phyloP scores from a whole-genome alignment of 1,140 invertebrate genomes.

The Drosophila kanapiae region DNA sequence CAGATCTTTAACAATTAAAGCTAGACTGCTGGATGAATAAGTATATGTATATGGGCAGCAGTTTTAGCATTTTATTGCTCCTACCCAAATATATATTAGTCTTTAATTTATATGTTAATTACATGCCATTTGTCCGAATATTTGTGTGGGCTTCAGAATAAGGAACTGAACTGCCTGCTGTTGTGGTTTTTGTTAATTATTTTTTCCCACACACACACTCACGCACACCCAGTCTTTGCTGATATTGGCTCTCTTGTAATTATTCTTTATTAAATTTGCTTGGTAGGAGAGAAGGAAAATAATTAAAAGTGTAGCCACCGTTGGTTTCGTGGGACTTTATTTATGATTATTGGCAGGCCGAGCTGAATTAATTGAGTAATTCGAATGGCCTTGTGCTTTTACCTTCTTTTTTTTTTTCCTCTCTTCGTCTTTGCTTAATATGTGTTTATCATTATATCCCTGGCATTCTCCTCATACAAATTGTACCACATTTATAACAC shows the following conservation, averaged over 20 bases:
- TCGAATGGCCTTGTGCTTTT: constrained; percentile 53
- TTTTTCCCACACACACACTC: constrained; percentile 37
- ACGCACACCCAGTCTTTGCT: constrained; percentile 13
- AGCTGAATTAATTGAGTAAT: constrained; percentile 73
- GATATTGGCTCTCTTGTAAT: constrained; percentile 68
- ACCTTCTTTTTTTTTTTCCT: constrained; percentile 9
- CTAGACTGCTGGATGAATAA: neutral
- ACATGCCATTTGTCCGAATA: constrained; percentile 47
- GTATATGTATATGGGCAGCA: neutral
- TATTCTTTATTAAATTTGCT: constrained; percentile 80
- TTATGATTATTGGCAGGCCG: constrained; percentile 78
- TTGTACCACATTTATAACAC: constrained; percentile 74
- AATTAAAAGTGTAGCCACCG: constrained; percentile 66
- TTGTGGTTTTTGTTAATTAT: constrained; percentile 77
- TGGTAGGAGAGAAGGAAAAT: constrained; percentile 46
- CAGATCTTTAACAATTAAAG: constrained; percentile 5
- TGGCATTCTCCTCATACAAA: constrained; percentile 49
- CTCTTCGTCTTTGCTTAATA: constrained; percentile 39
- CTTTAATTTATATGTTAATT: constrained; percentile 81
- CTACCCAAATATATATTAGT: constrained; percentile 68
- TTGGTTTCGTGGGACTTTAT: constrained; percentile 60
- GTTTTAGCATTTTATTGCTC: constrained; percentile 63
- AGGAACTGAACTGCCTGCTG: constrained; percentile 29
- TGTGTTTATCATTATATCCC: constrained; percentile 56
- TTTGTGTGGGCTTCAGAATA: constrained; percentile 22